Conservation (phyloP, 2,888 invertebrate genomes). For the Erebia aethiops region DNA sequence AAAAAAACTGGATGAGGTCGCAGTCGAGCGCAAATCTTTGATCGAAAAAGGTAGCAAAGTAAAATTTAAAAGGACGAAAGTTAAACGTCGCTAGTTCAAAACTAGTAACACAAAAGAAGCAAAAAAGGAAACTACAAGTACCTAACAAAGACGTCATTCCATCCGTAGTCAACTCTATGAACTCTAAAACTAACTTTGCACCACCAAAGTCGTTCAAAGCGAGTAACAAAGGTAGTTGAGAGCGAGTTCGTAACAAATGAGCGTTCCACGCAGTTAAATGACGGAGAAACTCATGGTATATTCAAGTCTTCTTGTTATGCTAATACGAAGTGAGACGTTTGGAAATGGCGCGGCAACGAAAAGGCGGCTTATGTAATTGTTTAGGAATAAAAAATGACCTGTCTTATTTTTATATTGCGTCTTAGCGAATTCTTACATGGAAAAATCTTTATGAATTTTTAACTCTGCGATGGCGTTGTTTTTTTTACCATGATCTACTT, state of each 20-base stretch:
- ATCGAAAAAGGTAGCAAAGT: no score
- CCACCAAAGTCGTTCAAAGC: conserved; percentile 39
- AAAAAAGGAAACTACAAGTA: conserved; percentile 10
- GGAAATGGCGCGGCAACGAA: conserved; percentile 15
- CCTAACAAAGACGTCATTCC: conserved; percentile 31
- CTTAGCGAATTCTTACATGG: not conserved
- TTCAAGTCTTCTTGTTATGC: conserved; percentile 38
- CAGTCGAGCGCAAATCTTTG: no score
- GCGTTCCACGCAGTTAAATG: conserved; percentile 39
- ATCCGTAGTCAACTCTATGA: conserved; percentile 32
- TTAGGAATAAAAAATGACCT: not conserved
- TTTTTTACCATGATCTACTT: no score
- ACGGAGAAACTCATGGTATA: conserved; percentile 35
- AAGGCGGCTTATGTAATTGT: conserved; percentile 16
- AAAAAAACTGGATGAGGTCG: no score
- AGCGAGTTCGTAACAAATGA: conserved; percentile 40
- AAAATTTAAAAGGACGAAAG: no score
- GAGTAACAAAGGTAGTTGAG: conserved; percentile 39
- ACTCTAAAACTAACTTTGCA: conserved; percentile 37
- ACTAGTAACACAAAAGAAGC: conserved; percentile 20
- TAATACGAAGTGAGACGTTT: conserved; percentile 28
- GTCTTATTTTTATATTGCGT: not conserved
- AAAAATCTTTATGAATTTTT: not conserved
- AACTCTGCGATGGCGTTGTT: no score
- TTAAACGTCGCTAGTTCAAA: conserved; percentile 20